These are phyloP conservation scores for Glandiceps talaboti DNA, from an alignment of 53 echinoderm and acorn worm species.

Conservation along the genomic window DNA sequence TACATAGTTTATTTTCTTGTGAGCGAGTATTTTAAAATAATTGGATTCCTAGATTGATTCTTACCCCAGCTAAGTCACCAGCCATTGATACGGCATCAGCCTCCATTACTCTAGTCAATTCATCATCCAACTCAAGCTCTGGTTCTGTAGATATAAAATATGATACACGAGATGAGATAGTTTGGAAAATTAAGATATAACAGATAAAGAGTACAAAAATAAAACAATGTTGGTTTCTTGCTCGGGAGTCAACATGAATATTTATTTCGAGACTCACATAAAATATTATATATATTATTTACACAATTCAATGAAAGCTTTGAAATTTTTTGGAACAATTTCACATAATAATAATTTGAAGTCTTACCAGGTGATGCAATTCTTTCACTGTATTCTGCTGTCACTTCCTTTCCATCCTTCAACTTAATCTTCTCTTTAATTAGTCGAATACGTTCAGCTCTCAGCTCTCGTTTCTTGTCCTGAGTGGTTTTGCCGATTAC, in stretches of 20 bases:
- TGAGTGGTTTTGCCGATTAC: constrained; percentile 39
- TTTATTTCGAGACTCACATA: too few species aligned
- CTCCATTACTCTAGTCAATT: constrained; percentile 56
- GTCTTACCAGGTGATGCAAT: neutral
- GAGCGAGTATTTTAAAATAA: neutral
- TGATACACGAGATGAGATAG: too few species aligned
- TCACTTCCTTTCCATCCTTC: constrained; percentile 57
- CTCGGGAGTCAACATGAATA: too few species aligned
- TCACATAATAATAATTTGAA: too few species aligned
- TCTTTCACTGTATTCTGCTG: neutral
- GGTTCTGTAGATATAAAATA: neutral
- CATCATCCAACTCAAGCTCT: constrained; percentile 47
- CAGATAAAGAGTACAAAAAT: too few species aligned
- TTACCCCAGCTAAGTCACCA: constrained; percentile 38
- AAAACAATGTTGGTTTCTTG: too few species aligned
- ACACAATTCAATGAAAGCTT: too few species aligned
- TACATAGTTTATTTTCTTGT: too few species aligned
- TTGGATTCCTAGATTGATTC: neutral
- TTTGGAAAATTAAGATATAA: too few species aligned
- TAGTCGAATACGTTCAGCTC: constrained; percentile 63
- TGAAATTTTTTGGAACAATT: too few species aligned
- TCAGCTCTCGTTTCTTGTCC: constrained; percentile 60
- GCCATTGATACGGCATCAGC: constrained; percentile 81
- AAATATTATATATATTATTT: constrained; percentile 8
- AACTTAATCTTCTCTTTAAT: constrained; percentile 75